A percentile compares a stretch with the other conserved stretches of the same genome.
Evolutionary conservation across 2,888 invertebrate genomes (phyloP).

Genomic region (Drosophila sordidapex): DNA sequence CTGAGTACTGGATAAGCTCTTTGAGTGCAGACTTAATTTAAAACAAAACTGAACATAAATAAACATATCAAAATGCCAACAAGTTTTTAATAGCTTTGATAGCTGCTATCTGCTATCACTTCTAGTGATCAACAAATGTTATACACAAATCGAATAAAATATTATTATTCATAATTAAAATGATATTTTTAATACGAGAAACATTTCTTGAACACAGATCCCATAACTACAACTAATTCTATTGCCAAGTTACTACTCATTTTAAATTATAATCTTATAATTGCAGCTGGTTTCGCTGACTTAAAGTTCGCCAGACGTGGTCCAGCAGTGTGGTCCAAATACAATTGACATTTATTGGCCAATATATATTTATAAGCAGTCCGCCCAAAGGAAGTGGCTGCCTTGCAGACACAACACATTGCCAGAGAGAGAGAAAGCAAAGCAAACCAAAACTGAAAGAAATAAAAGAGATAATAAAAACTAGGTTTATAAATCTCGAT

Average conservation of each 20-base stretch:
- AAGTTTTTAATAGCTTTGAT: neutral
- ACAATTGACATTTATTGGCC: slow-evolving; percentile 81
- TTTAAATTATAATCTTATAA: slow-evolving; percentile 25
- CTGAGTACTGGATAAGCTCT: slow-evolving; percentile 4
- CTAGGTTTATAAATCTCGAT: slow-evolving; percentile 35
- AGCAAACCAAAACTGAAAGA: slow-evolving; percentile 22
- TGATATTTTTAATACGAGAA: neutral
- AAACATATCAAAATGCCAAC: slow-evolving; percentile 3
- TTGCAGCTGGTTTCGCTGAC: slow-evolving; percentile 43
- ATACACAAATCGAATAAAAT: neutral
- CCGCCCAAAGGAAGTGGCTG: slow-evolving; percentile 55
- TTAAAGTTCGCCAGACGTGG: slow-evolving; percentile 16
- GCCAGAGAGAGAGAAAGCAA: slow-evolving; percentile 10
- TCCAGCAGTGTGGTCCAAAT: slow-evolving; percentile 43
- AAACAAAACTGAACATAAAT: neutral
- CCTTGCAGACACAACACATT: slow-evolving; percentile 22
- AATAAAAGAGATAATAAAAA: slow-evolving; percentile 41
- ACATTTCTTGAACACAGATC: neutral
- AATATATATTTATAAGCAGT: slow-evolving; percentile 75
- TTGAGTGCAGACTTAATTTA: neutral
- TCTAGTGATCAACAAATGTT: neutral
- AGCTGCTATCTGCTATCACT: no score
- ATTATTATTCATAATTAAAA: neutral
- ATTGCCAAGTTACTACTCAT: neutral
- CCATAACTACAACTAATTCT: neutral